Evolutionary conservation across 2,888 invertebrate species (phyloP), one percentile per base, ranked within the genome.

Genomic region (Agrotis ipsilon): DNA sequence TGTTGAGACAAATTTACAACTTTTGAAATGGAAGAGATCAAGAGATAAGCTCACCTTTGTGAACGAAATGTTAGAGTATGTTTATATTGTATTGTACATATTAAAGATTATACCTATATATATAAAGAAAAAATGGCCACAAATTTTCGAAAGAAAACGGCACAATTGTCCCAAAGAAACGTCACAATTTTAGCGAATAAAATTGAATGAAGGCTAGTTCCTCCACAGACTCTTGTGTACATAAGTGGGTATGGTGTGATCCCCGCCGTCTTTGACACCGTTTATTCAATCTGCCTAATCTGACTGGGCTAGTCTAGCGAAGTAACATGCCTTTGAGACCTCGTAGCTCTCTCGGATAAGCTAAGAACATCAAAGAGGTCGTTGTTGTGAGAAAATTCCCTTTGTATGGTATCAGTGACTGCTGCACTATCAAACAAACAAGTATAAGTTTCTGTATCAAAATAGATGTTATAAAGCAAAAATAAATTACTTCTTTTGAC

Each of bases 281-380:
- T 65, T 85, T 80, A 77, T 80, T 72, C 66, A 77, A 84, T 85
- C 77, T 65, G 66, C 69, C 66, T 85, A 82, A 80, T 76, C 60
- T 63, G 46, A 43, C 68, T 65, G 46, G 64, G 58, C 68, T 62
- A 58, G 70, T 75, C 65, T 55, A 39, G 59, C 58, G 55, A 52
- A 69, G 73, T 43, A 57, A 72, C 49, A 70, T 51, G 55, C 60
- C 73, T 82, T 82, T 79, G 80, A 80, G 59, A 58, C 54, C 39
- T 13, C 18, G 43, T 55, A 60, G 24, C 54, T 43, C 18, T 55
- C 59, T 59, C 60, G 52, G 55, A 55, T 59, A 74, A 72, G 71
- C 61, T 64, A 55, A 73, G 65, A 68, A 59, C 54, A 78, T 70
- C 66, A 66, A 68, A 82, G 69, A 67, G 39, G 14, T 13, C 52